phyloP scores from a whole-genome alignment of 2,888 invertebrate species.

The Lasioglossum villosulum region DNA sequence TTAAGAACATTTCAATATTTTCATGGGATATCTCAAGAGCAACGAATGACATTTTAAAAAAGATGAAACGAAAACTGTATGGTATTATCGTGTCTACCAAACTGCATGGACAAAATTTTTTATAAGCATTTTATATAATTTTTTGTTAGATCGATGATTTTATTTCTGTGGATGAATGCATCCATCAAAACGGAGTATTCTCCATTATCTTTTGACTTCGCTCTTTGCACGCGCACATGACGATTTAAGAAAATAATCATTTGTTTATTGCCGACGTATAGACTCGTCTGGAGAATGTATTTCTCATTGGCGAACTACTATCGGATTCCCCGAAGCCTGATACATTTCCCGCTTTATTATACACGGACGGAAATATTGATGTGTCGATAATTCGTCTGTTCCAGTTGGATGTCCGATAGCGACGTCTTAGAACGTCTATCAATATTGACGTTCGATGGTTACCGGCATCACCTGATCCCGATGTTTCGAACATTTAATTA shows the following conservation, averaged over 20 bases:
- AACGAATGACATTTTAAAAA: no score
- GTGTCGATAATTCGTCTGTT: neutral
- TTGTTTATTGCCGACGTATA: neutral
- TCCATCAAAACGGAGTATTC: neutral
- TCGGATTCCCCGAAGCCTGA: neutral
- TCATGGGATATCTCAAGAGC: no score
- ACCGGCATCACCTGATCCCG: slow-evolving; percentile 39
- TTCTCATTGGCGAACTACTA: neutral
- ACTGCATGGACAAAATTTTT: no score
- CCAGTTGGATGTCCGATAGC: neutral
- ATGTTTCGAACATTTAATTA: slow-evolving; percentile 54
- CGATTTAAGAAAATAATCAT: neutral
- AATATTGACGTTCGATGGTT: slow-evolving; percentile 25
- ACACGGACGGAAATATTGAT: neutral
- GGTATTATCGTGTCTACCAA: no score
- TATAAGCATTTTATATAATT: no score
- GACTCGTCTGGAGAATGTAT: neutral
- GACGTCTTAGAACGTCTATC: slow-evolving; percentile 3
- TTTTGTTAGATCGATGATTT: neutral
- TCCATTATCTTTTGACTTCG: neutral
- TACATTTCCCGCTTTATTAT: neutral
- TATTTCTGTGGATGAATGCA: neutral
- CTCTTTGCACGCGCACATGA: neutral
- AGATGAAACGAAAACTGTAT: no score
- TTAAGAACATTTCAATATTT: no score